Evolutionary conservation across 2,888 invertebrate species (phyloP).

Genomic region (Schrankia costaestrigalis): DNA sequence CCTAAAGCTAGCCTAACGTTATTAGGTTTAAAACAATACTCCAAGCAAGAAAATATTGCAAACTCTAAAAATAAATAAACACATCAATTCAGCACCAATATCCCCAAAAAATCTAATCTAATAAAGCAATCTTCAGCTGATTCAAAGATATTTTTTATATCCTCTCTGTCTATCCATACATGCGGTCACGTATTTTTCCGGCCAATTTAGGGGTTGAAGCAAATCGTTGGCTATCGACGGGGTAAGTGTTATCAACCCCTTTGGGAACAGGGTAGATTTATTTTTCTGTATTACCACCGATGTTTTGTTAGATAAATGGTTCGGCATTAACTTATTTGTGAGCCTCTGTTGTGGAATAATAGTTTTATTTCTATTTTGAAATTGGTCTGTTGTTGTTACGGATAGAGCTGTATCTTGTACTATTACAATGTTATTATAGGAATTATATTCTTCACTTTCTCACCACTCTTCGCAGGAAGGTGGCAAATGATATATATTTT

Average conservation of each 20-base stretch:
- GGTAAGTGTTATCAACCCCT: constrained; percentile 34
- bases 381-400: background rate
- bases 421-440: no score
- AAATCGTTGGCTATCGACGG: constrained; percentile 35
- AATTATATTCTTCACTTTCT: no score
- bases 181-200: constrained; percentile 21
- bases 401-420: no score
- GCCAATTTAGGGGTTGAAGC: constrained; percentile 32
- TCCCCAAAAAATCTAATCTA: constrained; percentile 10
- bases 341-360: background rate
- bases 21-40: no score
- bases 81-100: constrained; percentile 1
- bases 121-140: constrained; percentile 24
- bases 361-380: background rate
- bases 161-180: background rate
- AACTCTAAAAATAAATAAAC: no score
- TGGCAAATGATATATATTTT: no score
- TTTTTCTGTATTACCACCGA: constrained; percentile 27
- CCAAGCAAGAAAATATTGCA: no score
- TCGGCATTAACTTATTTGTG: constrained; percentile 10
- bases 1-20: no score
- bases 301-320: constrained; percentile 25
- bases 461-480: no score
- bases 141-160: constrained; percentile 27
- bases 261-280: constrained; percentile 32